Evolutionary conservation across 2,888 invertebrate species (phyloP).

Genomic region (Crocallis elinguaria): DNA sequence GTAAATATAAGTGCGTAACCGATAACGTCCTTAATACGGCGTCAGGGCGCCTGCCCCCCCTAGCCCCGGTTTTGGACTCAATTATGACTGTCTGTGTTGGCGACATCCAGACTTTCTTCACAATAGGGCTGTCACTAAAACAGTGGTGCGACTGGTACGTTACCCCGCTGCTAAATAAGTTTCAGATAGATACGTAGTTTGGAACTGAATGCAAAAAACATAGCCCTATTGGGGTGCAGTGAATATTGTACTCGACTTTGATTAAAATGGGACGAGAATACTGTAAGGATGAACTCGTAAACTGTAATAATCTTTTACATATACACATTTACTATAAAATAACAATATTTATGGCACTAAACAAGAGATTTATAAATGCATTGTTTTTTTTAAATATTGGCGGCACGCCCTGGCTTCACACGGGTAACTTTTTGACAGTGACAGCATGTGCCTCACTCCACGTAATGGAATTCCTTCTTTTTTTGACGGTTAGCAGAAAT

Average conservation of each 20-base stretch:
- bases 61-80: slow-evolving; percentile 51
- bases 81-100: slow-evolving; percentile 49
- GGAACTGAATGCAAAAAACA: slow-evolving; percentile 11
- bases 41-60: slow-evolving; percentile 10
- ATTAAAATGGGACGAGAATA: not conserved
- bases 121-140: slow-evolving; percentile 44
- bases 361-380: no score
- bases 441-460: no score
- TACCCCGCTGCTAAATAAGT: slow-evolving; percentile 30
- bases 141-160: slow-evolving; percentile 5
- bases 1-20: slow-evolving; percentile 81
- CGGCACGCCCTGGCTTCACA: no score
- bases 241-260: not conserved
- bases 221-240: not conserved
- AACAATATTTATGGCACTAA: no score
- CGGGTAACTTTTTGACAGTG: no score
- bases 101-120: slow-evolving; percentile 48
- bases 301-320: no score
- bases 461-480: no score
- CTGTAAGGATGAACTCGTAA: not conserved
- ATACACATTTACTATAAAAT: no score
- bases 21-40: slow-evolving; percentile 61
- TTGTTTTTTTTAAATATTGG: no score
- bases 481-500: no score
- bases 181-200: slow-evolving; percentile 24